Evolutionary conservation across 1,140 invertebrate species (phyloP), one percentile per base, ranked within the genome.

Genomic region (Pogonomyrmex barbatus): DNA sequence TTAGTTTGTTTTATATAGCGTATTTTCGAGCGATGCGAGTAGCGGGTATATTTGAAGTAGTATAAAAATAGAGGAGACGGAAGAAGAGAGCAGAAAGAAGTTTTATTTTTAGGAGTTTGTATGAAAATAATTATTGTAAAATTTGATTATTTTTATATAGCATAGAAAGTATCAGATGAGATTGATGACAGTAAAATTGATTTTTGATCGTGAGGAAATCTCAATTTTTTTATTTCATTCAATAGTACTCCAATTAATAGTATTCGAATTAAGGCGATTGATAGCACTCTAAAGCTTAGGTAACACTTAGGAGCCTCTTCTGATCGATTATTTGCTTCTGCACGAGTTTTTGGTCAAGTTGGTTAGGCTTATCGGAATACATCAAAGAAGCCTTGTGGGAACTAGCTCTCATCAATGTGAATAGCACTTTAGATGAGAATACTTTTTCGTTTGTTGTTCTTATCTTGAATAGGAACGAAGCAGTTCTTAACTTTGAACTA

Each of bases 311-410:
- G 54, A 83, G 54, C 10, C 12, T 36, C 68, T 83, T 2, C 45
- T 50, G 30, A 83, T 83, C 70, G 79, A 83, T 83, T 75, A 73
- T 50, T 50, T 47, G 52, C 50, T 58, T 71, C 62, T 67, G 14
- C 50, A 75, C 14, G 79, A 83, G 62, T 52, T 67, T 79, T 79
- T 54, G 36, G 30, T 75, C 33, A 70, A 24, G 36, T 12, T 52
- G 56, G 39, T 58, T 30, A 2, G 36, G 36, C 62, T 67, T 67
- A 14, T 81, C 47, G 50, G 42, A 58, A 33, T 39, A 83, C 54
- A 47, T 60, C 79, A 75, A 83, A 83, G 68, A 73, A 54, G 47
- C 79, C 60, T 82, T 83, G 67, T 82, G 42, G 24, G 12, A 17
- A n/a, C 30, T 82, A 8, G 56, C 33, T 73, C 17, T 82, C 67